Evolutionary conservation across 2,888 invertebrate genomes (phyloP).

Genomic region (Watsonalla cultraria): DNA sequence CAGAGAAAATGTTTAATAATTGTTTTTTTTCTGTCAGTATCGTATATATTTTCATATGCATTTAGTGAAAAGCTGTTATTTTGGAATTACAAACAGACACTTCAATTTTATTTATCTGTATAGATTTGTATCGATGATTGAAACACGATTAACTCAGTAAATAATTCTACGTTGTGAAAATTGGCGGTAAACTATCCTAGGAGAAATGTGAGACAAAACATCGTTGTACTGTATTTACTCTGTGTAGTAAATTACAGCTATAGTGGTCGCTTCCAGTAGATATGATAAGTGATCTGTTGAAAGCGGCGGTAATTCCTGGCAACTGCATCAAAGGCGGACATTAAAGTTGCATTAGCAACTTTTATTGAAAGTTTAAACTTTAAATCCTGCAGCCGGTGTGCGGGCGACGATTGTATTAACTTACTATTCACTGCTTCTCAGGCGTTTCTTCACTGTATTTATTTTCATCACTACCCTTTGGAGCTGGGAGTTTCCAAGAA

Average conservation of each 20-base stretch:
- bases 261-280: conserved; percentile 9
- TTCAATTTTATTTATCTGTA: too few relatives aligned
- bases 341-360: conserved; percentile 70
- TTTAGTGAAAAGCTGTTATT: too few relatives aligned
- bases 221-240: too few relatives aligned
- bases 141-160: too few relatives aligned
- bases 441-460: conserved; percentile 8
- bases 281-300: conserved; percentile 11
- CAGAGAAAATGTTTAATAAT: too few relatives aligned
- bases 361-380: conserved; percentile 56
- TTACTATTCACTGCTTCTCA: conserved; percentile 22
- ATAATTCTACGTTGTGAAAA: too few relatives aligned
- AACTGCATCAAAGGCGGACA: conserved; percentile 61
- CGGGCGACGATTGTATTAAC: conserved; percentile 25
- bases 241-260: conserved; percentile 11
- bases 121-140: too few relatives aligned
- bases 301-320: conserved; percentile 33
- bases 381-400: conserved; percentile 20
- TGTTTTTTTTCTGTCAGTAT: too few relatives aligned
- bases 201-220: too few relatives aligned
- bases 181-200: too few relatives aligned
- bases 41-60: too few relatives aligned
- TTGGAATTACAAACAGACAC: too few relatives aligned
- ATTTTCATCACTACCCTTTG: neutral
- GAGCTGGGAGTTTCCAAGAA: neutral